phyloP scores from a whole-genome alignment of 2,113 vertebrate genomes.

The Aldabrachelys gigantea region DNA sequence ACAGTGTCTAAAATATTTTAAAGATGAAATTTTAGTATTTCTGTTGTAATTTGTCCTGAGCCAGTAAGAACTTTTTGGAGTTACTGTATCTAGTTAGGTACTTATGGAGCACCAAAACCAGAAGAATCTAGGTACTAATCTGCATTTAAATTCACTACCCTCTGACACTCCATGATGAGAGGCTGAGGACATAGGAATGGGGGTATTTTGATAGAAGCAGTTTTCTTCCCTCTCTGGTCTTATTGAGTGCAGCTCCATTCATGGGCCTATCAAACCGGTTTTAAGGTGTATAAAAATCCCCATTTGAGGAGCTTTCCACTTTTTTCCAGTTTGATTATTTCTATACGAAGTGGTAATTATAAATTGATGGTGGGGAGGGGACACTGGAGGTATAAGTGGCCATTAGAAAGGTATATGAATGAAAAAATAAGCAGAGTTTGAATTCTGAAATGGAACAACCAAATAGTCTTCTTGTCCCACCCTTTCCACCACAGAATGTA shows the following conservation, averaged over 20 bases:
- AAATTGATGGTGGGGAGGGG: neutral
- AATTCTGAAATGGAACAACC: neutral
- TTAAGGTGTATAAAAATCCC: neutral
- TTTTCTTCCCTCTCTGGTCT: neutral
- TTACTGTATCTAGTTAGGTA: no score
- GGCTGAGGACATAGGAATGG: no score
- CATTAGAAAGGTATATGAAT: neutral
- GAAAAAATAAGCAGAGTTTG: neutral
- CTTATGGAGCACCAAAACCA: no score
- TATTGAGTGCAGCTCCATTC: no score
- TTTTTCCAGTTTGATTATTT: neutral
- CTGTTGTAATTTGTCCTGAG: no score
- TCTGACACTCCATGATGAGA: no score
- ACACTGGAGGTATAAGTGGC: neutral
- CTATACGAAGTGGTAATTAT: neutral
- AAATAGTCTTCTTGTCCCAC: neutral
- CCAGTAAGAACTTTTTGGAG: no score
- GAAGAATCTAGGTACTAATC: no score
- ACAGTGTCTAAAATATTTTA: no score
- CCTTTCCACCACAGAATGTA: neutral
- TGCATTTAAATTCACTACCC: no score
- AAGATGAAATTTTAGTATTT: no score
- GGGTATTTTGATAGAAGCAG: neutral
- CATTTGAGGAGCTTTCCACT: neutral
- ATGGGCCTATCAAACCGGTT: neutral